Evolutionary conservation across 2,888 invertebrate species (phyloP), one percentile per base, ranked within the genome.

Genomic region (Nebria salina): DNA sequence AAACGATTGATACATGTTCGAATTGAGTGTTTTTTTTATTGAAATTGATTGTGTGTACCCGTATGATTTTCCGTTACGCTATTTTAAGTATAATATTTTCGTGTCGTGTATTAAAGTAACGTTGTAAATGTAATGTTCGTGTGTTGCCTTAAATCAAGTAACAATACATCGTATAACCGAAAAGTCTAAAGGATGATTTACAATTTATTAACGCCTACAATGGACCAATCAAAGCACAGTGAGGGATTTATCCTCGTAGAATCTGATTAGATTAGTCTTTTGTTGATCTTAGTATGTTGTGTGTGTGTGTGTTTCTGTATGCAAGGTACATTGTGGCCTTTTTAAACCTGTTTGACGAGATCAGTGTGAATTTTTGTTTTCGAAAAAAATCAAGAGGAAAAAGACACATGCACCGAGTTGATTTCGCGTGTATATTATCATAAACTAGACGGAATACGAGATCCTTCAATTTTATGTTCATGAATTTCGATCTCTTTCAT

Each of bases 211-310:
- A 41, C 75, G 42, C 66, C 70, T 70, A 79, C 79, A 79, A 79
- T 74, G 79, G 25, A 79, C 43, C 74, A 79, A 79, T 79, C 79
- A 79, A 34, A 72, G 70, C 15, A 77, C 65, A 54, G 8, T 54
- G 54, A 54, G 11, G 70, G 66, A 34, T 70, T 66, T 11, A 68
- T 74, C 78, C n/a, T 73, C 73, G 42, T 65, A n/a, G 65, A 64
- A 20, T 78, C 65, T 78, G 72, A 78, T 73, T 78, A 73, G 74
- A 79, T 79, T 74, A 79, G 65, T 41, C 79, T 79, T 79, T 79
- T 79, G 79, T 79, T 25, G 65, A 79, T 74, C 15, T 79, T 66
- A 20, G 25, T 70, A 70, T 25, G 70, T 70, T 66, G 15, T 26
- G 25, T 20, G 26, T 25, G 70, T 25, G 25, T 70, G 25, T 20